A percentile compares a stretch with the other conserved stretches of the same genome.
Evolutionary conservation across 2,797 vertebrate genomes (phyloP).

Genomic region (Capromys pilorides): DNA sequence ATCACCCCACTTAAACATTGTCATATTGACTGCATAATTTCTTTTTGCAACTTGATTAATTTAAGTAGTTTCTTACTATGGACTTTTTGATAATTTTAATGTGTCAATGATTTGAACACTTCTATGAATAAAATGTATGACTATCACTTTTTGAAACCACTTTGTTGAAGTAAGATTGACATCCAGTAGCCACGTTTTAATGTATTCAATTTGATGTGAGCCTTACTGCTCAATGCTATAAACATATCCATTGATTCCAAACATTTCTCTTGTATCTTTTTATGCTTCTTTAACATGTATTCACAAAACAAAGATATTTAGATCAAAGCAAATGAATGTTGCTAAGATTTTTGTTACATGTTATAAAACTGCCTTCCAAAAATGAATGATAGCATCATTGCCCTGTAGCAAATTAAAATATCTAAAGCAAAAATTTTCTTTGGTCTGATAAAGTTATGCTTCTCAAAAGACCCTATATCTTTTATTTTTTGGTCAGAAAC

Average conservation of each 20-base stretch:
- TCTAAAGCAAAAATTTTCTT: not conserved
- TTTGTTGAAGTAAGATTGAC: not conserved
- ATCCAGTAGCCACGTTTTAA: not conserved
- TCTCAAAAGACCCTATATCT: not conserved
- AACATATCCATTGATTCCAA: not conserved
- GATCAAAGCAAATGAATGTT: not conserved
- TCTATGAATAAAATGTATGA: not conserved
- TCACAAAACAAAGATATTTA: not conserved
- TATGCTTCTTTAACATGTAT: not conserved
- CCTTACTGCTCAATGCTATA: not conserved
- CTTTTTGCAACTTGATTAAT: not conserved
- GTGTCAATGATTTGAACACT: not conserved
- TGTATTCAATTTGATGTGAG: not conserved
- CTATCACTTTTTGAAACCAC: not conserved
- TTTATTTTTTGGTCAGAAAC: not conserved
- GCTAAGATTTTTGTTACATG: not conserved
- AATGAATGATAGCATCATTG: not conserved
- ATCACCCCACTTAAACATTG: not conserved
- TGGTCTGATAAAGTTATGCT: not conserved
- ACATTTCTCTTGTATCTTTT: not conserved
- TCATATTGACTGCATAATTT: not conserved
- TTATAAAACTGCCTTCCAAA: not conserved
- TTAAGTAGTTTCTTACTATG: not conserved
- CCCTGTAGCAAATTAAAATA: not conserved
- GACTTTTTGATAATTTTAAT: not conserved